Conservation (phyloP, 2,888 invertebrate genomes). For the Ormyrus labotus region DNA sequence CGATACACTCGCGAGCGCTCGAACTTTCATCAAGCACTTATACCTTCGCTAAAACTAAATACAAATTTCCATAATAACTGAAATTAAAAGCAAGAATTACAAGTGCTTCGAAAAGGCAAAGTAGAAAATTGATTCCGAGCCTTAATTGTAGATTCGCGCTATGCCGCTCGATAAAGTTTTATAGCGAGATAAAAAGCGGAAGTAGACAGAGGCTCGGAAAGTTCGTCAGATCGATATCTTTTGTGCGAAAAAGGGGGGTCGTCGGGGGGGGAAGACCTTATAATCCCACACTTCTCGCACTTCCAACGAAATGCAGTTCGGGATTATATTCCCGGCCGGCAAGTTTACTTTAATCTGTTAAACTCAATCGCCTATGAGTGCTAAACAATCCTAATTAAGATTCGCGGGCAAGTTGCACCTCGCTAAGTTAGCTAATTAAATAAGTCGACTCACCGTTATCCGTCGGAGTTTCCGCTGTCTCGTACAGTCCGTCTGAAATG, state of each 20-base stretch:
- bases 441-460: slow-evolving; percentile 66
- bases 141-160: slow-evolving; percentile 35
- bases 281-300: neutral
- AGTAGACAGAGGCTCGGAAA: neutral
- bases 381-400: slow-evolving; percentile 62
- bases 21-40: no score
- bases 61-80: no score
- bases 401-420: slow-evolving; percentile 28
- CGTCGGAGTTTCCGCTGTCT: slow-evolving; percentile 64
- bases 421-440: slow-evolving; percentile 47
- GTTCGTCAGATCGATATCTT: slow-evolving; percentile 25
- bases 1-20: no score
- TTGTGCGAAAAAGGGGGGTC: slow-evolving; percentile 2
- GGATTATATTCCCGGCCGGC: slow-evolving; percentile 18
- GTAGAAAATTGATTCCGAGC: slow-evolving; percentile 23
- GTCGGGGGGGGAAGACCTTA: neutral
- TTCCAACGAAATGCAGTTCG: slow-evolving; percentile 9
- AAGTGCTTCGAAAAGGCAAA: neutral
- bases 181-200: neutral
- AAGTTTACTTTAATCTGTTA: slow-evolving; percentile 65
- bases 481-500: slow-evolving; percentile 70
- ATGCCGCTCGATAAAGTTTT: slow-evolving; percentile 19
- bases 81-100: no score
- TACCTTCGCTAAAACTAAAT: no score
- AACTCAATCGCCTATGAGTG: slow-evolving; percentile 64